Evolutionary conservation across 2,113 vertebrate species (phyloP).

Genomic region (Bubo blakistoni): DNA sequence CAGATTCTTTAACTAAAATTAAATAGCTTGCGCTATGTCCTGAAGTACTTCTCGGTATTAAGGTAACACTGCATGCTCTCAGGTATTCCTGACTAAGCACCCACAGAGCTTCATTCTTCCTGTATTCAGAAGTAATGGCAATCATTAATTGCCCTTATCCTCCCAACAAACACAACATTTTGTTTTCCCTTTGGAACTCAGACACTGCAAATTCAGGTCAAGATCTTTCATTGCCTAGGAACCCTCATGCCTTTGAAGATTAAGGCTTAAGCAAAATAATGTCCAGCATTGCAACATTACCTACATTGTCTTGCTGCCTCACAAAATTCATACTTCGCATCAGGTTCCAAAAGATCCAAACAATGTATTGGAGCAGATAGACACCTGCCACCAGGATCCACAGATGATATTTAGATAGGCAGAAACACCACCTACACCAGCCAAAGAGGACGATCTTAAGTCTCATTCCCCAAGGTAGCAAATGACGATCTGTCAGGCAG

Average conservation of each 20-base stretch:
- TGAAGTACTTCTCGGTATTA: not conserved
- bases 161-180: not conserved
- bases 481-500: not conserved
- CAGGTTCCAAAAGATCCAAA: not conserved
- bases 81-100: not conserved
- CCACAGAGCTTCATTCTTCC: not conserved
- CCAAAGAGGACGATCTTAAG: not conserved
- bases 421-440: not conserved
- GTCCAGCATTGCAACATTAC: not conserved
- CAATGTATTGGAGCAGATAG: not conserved
- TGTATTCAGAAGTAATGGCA: not conserved
- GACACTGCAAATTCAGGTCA: not conserved
- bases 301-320: not conserved
- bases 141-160: not conserved
- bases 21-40: not conserved
- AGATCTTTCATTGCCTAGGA: not conserved
- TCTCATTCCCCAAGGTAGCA: not conserved
- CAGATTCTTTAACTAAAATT: not conserved
- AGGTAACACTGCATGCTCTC: not conserved
- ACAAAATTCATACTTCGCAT: not conserved
- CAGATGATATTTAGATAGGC: not conserved
- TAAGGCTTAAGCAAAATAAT: not conserved
- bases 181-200: not conserved
- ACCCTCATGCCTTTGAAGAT: accelerated
- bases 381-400: not conserved